These are phyloP conservation scores for Neotoma lepida DNA, from an alignment of 2,113 vertebrate species.

Conservation along the genomic window DNA sequence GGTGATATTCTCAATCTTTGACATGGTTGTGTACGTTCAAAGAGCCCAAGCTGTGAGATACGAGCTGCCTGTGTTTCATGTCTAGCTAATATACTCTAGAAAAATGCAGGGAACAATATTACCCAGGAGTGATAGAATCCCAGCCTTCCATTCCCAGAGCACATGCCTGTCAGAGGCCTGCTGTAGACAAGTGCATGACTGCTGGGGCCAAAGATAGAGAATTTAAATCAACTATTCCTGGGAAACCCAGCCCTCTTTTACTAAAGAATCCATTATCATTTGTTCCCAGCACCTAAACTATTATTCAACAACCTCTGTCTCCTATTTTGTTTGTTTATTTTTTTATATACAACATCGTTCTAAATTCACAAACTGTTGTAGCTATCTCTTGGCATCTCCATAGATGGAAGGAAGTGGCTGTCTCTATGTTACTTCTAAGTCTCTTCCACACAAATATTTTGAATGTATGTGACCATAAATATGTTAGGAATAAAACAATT, in stretches of 20 bases:
- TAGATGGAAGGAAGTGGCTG: not conserved
- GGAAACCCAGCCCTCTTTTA: not conserved
- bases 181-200: not conserved
- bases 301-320: not conserved
- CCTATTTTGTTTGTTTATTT: not conserved
- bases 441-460: not conserved
- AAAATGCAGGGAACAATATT: not conserved
- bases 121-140: not conserved
- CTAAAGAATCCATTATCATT: not conserved
- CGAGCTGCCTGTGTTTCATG: not conserved
- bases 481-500: not conserved
- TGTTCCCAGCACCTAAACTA: not conserved
- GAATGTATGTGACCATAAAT: not conserved
- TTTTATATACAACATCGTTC: not conserved
- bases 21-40: not conserved
- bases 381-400: not conserved
- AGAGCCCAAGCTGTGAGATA: fast-evolving
- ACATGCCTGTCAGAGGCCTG: not conserved
- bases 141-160: not conserved
- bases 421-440: not conserved
- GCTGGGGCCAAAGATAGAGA: not conserved
- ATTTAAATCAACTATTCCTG: not conserved
- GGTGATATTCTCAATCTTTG: not conserved
- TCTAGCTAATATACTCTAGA: not conserved
- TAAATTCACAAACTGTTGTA: not conserved